phyloP scores from a whole-genome alignment of 2,113 vertebrate genomes.

The Bagarius yarrelli region DNA sequence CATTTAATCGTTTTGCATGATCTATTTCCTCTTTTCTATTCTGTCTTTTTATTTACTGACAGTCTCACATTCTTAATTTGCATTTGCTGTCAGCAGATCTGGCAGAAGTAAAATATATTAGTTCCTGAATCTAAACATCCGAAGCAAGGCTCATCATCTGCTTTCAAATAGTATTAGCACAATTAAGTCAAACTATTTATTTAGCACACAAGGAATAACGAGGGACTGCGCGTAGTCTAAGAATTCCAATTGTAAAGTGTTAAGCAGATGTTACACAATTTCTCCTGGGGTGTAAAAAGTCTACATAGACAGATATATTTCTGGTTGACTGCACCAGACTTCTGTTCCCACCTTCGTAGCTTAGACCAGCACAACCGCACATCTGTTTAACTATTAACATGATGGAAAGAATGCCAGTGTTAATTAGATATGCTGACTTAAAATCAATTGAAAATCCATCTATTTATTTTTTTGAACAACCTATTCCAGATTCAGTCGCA shows the following conservation, averaged over 20 bases:
- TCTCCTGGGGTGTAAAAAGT: constrained; percentile 41
- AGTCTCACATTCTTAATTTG: neutral
- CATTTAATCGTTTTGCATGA: constrained; percentile 22
- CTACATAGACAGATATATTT: constrained; percentile 60
- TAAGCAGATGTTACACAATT: constrained; percentile 48
- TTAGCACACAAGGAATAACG: neutral
- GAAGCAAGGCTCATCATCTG: neutral
- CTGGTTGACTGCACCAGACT: constrained; percentile 57
- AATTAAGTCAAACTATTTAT: constrained; percentile 15
- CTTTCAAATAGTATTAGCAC: constrained; percentile 8
- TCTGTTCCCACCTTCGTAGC: constrained; percentile 58
- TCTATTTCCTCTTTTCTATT: constrained; percentile 6
- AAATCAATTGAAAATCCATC: neutral
- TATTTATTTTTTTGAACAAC: too few relatives aligned
- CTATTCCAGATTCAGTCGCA: too few relatives aligned
- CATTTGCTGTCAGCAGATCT: neutral
- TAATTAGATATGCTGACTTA: constrained; percentile 47
- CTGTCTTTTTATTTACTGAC: neutral
- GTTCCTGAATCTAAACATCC: neutral
- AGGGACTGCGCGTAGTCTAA: constrained; percentile 17
- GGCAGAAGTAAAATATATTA: neutral
- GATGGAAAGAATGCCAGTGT: constrained; percentile 60
- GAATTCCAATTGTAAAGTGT: constrained; percentile 42
- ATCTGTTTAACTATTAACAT: constrained; percentile 59
- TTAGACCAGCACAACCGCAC: constrained; percentile 51